Percentiles rank a stretch among this genome's conserved stretches.
These are phyloP conservation scores for Leucania comma DNA, from an alignment of 2,888 invertebrate species.

Conservation along the genomic window DNA sequence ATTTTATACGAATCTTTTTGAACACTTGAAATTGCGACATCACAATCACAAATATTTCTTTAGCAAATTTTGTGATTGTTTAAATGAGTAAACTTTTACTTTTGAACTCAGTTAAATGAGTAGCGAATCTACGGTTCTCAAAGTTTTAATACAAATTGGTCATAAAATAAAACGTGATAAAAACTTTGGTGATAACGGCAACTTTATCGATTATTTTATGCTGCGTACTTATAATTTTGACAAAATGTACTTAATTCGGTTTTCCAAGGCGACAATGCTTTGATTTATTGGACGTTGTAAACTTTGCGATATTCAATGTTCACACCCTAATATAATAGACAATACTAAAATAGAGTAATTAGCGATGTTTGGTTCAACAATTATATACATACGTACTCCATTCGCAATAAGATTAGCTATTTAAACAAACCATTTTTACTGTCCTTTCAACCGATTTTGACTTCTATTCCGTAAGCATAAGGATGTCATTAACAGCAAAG, in stretches of 20 bases:
- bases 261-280: neutral
- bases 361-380: neutral
- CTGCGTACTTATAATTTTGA: slow-evolving; percentile 17
- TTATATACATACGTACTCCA: too few relatives aligned
- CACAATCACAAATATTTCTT: slow-evolving; percentile 22
- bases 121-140: slow-evolving; percentile 21
- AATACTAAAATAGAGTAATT: neutral
- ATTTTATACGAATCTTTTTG: slow-evolving; percentile 20
- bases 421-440: too few relatives aligned
- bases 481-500: too few relatives aligned
- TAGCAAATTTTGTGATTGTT: slow-evolving; percentile 9
- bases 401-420: too few relatives aligned
- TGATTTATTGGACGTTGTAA: neutral
- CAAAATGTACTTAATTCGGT: slow-evolving; percentile 9
- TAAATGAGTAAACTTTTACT: slow-evolving; percentile 28
- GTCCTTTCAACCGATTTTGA: too few relatives aligned
- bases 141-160: slow-evolving; percentile 53
- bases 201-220: slow-evolving; percentile 47
- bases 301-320: neutral
- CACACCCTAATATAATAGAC: neutral
- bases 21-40: neutral
- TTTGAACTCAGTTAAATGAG: slow-evolving; percentile 35
- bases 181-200: slow-evolving; percentile 42
- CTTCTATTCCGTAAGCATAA: too few relatives aligned
- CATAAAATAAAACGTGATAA: slow-evolving; percentile 50